These are phyloP conservation scores for Platorchestia sp. DNA, from an alignment of 1,140 invertebrate species.

Conservation along the genomic window DNA sequence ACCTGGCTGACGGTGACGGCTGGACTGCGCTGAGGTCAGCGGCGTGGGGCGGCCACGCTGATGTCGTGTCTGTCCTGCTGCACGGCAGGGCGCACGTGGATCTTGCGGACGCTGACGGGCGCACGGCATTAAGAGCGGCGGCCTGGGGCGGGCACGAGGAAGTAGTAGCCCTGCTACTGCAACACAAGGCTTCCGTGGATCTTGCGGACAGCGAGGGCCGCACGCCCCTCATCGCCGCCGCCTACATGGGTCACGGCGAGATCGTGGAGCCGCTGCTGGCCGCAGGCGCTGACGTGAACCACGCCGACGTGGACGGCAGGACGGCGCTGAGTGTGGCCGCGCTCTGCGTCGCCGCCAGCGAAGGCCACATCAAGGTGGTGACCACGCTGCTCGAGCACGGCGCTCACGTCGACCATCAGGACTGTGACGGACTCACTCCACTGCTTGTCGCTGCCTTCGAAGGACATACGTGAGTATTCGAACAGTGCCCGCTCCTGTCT, in stretches of 20 bases:
- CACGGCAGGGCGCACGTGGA: slow-evolving; percentile 83
- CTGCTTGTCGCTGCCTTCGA: slow-evolving; percentile 94
- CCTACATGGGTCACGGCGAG: slow-evolving; percentile 75
- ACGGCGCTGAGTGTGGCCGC: slow-evolving; percentile 93
- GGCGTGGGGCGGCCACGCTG: slow-evolving; percentile 87
- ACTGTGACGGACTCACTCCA: slow-evolving; percentile 93
- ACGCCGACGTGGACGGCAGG: slow-evolving; percentile 78
- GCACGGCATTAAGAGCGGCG: slow-evolving; percentile 87
- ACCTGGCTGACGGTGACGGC: slow-evolving; percentile 78
- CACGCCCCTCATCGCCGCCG: slow-evolving; percentile 75
- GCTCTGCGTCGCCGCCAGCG: slow-evolving; percentile 88
- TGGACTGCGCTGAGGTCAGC: slow-evolving; percentile 80
- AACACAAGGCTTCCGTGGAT: slow-evolving; percentile 88
- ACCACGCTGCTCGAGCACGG: slow-evolving; percentile 85
- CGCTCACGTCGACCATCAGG: slow-evolving; percentile 89
- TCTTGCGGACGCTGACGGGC: slow-evolving; percentile 85
- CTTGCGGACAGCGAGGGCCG: slow-evolving; percentile 91
- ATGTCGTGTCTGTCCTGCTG: slow-evolving; percentile 83
- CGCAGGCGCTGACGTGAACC: slow-evolving; percentile 87
- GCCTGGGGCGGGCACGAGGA: slow-evolving; percentile 85
- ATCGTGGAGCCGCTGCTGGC: slow-evolving; percentile 82
- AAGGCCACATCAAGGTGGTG: slow-evolving; percentile 77
- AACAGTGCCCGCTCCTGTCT: background rate
- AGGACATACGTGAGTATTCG: slow-evolving; percentile 80
- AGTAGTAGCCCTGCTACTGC: slow-evolving; percentile 87